Evolutionary conservation across 2,888 invertebrate genomes (phyloP).

Genomic region (Apamea sordens): DNA sequence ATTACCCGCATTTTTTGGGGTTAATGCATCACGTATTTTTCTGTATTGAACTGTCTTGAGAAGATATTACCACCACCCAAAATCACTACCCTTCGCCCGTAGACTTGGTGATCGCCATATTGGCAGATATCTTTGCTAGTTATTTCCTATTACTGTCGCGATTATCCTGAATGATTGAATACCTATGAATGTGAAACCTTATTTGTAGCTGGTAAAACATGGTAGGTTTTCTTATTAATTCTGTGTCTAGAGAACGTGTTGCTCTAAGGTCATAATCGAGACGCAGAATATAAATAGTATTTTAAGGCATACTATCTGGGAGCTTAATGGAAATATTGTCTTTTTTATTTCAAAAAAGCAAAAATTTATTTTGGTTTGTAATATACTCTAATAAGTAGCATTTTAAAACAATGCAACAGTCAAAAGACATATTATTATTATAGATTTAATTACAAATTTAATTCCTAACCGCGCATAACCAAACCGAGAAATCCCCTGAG

Average conservation of each 20-base stretch:
- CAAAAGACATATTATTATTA: not conserved
- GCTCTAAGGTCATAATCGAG: conserved; percentile 36
- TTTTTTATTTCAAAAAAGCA: not conserved
- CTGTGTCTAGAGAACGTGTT: conserved; percentile 21
- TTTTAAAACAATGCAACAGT: not conserved
- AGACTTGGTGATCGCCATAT: too few relatives aligned
- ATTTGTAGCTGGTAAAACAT: not conserved
- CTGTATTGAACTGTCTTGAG: not conserved
- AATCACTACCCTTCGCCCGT: not conserved
- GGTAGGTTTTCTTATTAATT: conserved; percentile 21
- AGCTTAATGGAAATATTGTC: not conserved
- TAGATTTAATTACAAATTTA: conserved; percentile 13
- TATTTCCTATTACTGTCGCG: not conserved
- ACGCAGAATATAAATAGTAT: conserved; percentile 2
- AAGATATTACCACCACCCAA: too few relatives aligned
- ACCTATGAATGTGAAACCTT: not conserved
- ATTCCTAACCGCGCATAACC: conserved; percentile 39
- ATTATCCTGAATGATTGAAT: not conserved
- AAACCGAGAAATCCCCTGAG: conserved; percentile 75
- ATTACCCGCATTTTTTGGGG: not conserved
- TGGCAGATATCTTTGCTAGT: not conserved
- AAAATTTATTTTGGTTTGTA: not conserved
- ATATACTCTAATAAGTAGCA: not conserved
- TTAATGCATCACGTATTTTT: fast-evolving
- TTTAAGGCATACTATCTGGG: not conserved